Base-by-base conservation (phyloP, 1,140 invertebrate genomes). In the Tetramorium parvispinum region DNA sequence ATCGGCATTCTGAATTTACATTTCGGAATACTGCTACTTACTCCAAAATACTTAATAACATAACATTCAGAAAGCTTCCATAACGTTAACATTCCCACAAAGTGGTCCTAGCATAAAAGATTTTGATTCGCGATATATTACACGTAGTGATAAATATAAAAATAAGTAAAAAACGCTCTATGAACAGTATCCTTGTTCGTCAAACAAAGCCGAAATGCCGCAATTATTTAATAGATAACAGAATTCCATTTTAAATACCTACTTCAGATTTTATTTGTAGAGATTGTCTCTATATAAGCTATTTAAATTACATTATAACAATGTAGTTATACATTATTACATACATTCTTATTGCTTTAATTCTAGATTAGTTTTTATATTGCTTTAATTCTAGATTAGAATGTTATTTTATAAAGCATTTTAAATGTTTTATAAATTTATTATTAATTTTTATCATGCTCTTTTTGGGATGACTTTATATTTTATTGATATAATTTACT, bases 401-500 rank as follows among this genome's bases (percentile, higher is more conserved):
- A 81, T 2, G 5, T 70, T 70, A 55, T 27, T 81, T 55, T 32
- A 43, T 43, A 55, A 46, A 77, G 24, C 24, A 63, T 77, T 77
- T 77, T 40, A 68, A 3, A 68, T 81, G 13, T 81, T 68, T 81
- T 81, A 21, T 40, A 51, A 51, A 51, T 51, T 65, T 40, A 55
- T 68, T 68, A 18, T 40, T 79, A 16, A 53, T 21, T 37, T 68
- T 79, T 43, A 70, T 68, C 18, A 16, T n/a, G 4, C 27, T 53
- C 11, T 79, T 66, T 53, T 79, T 65, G 24, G 13, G 18, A 1
- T 66, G 1, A 32, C 32, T 79, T 37, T 68, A 81, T 79, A 79
- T 85, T 89, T 73, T 79, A 89, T 88, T 32, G 43, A 18, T 66
- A 66, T 65, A 73, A 85, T 75, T 43, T 13, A 53, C n/a, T 83